Evolutionary conservation across 2,888 invertebrate genomes (phyloP).

Genomic region (Aplocera efformata): DNA sequence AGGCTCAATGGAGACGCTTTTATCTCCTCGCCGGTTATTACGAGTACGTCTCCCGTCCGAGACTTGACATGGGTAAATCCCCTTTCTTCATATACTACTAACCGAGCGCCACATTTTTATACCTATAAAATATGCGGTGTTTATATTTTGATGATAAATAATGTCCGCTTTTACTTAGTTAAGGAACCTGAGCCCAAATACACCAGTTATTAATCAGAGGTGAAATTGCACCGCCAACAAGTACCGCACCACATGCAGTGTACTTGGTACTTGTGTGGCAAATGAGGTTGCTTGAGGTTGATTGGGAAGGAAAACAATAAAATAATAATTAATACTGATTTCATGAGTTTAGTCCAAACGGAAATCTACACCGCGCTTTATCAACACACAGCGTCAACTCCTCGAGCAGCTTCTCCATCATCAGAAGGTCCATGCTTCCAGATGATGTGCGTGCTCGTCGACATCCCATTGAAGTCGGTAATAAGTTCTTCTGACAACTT

Average conservation of each 20-base stretch:
- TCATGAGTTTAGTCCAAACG: slow-evolving; percentile 1
- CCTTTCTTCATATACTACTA: slow-evolving; percentile 66
- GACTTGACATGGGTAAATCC: slow-evolving; percentile 74
- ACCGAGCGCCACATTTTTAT: slow-evolving; percentile 4
- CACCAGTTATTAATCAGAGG: too few species aligned
- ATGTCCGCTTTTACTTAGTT: too few species aligned
- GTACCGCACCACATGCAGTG: too few species aligned
- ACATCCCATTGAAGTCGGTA: too few species aligned
- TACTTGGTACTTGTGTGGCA: too few species aligned
- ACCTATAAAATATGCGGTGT: too few species aligned
- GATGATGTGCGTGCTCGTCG: slow-evolving; percentile 1
- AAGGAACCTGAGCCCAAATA: too few species aligned
- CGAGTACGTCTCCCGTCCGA: slow-evolving; percentile 60
- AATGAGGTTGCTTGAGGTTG: too few species aligned
- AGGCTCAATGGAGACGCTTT: slow-evolving; percentile 50
- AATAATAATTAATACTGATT: too few species aligned
- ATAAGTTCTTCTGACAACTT: too few species aligned
- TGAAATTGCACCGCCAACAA: too few species aligned
- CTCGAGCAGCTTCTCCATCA: slow-evolving; percentile 1
- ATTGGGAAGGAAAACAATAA: too few species aligned
- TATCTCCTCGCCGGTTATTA: slow-evolving; percentile 62
- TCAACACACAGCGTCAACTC: neutral
- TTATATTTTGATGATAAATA: neutral
- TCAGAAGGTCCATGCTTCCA: slow-evolving; percentile 3
- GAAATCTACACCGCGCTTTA: slow-evolving; percentile 9